Conservation (phyloP, 2,113 vertebrate genomes). For the Sardina pilchardus region DNA sequence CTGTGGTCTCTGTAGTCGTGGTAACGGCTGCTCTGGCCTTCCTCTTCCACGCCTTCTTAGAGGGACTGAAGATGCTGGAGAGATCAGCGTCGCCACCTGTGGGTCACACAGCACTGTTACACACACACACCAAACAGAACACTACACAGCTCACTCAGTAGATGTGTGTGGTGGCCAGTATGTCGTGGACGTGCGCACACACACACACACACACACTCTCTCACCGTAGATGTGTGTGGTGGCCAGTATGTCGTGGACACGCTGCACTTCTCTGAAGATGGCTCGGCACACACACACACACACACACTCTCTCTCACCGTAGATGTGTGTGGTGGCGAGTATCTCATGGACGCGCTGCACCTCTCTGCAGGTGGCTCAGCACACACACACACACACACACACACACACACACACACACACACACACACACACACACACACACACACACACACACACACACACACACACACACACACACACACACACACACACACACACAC, state of each 20-base stretch:
- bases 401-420: too few relatives aligned
- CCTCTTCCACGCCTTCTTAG: constrained; percentile 63
- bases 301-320: constrained; percentile 66
- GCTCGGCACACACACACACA: too few relatives aligned
- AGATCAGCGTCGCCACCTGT: constrained; percentile 71
- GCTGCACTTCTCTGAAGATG: too few relatives aligned
- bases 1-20: not conserved
- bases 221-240: too few relatives aligned
- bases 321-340: constrained; percentile 82
- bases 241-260: too few relatives aligned
- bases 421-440: too few relatives aligned
- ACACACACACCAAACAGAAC: not conserved
- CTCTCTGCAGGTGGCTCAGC: constrained; percentile 88
- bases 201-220: too few relatives aligned
- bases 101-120: constrained; percentile 9
- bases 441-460: too few relatives aligned
- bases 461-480: too few relatives aligned
- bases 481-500: not conserved
- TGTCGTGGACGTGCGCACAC: too few relatives aligned
- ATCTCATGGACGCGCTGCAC: constrained; percentile 75
- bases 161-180: too few relatives aligned
- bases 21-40: constrained; percentile 53
- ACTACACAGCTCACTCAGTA: not conserved
- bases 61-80: constrained; percentile 61
- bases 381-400: too few relatives aligned